phyloP scores from a whole-genome alignment of 2,888 invertebrate species.

The Campaea margaritaria region DNA sequence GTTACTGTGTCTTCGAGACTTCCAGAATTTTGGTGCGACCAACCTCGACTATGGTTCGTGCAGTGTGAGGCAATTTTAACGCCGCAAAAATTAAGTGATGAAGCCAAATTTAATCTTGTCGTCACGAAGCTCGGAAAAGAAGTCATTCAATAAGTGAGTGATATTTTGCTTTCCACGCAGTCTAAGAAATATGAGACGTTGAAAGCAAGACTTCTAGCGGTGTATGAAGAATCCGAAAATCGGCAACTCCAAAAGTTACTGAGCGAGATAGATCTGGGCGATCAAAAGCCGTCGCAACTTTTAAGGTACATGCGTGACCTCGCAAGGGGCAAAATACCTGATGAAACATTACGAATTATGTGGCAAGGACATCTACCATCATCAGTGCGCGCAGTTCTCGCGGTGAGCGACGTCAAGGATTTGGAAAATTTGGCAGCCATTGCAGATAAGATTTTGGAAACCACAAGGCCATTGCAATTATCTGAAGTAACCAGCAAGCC shows the following conservation, averaged over 20 bases:
- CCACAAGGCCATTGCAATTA: not conserved
- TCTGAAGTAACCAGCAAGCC: not conserved
- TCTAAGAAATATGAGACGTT: constrained; percentile 29
- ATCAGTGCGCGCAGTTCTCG: not conserved
- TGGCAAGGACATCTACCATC: constrained; percentile 27
- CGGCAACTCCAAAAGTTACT: constrained; percentile 31
- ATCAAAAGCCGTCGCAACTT: too few species aligned
- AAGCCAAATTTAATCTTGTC: constrained; percentile 34
- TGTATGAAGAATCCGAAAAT: constrained; percentile 32
- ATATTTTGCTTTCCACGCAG: constrained; percentile 36
- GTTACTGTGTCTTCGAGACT: not conserved
- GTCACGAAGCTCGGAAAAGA: constrained; percentile 39
- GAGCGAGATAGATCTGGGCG: constrained; percentile 34
- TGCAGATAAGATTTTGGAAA: constrained; percentile 15
- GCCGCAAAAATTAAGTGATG: constrained; percentile 32
- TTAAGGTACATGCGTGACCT: too few species aligned
- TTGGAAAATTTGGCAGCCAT: constrained; percentile 3
- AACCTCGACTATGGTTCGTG: constrained; percentile 41
- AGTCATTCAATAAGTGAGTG: constrained; percentile 38
- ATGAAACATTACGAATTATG: too few species aligned
- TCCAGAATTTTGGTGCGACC: constrained; percentile 40
- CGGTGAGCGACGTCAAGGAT: constrained; percentile 1
- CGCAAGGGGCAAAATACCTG: too few species aligned
- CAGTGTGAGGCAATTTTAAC: constrained; percentile 30
- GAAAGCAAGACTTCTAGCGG: constrained; percentile 15